A percentile compares a stretch with the other conserved stretches of the same genome.
Conservation (phyloP, 1,140 invertebrate species). For the Hypothenemus hampei region DNA sequence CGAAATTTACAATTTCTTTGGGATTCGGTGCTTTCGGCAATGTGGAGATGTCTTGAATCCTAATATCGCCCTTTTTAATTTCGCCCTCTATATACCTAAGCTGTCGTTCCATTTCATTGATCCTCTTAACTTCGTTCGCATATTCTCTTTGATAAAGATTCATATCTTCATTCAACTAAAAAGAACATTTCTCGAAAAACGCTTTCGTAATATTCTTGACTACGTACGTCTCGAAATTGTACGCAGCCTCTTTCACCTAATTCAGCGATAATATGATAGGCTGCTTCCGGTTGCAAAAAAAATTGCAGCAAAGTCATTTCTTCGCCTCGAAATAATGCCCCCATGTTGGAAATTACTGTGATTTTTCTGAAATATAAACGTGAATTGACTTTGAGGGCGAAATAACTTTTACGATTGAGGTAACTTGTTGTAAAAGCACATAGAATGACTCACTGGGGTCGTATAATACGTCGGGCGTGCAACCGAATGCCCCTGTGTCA, state of each 20-base stretch:
- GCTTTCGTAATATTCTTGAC: not conserved
- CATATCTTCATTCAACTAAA: slow-evolving; percentile 72
- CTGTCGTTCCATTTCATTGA: slow-evolving; percentile 90
- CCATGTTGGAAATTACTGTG: slow-evolving; percentile 17
- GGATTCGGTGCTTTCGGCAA: slow-evolving; percentile 87
- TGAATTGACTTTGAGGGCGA: no score
- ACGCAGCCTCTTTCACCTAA: slow-evolving; percentile 83
- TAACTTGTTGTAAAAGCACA: no score
- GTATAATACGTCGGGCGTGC: no score
- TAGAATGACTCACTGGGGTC: no score
- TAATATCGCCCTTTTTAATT: slow-evolving; percentile 86
- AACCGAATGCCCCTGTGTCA: no score
- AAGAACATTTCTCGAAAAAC: slow-evolving; percentile 17
- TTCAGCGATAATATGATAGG: slow-evolving; percentile 82
- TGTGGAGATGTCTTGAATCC: slow-evolving; percentile 71
- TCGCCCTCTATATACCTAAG: slow-evolving; percentile 91
- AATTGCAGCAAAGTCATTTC: slow-evolving; percentile 83
- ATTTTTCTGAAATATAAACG: no score
- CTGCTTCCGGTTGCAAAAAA: slow-evolving; percentile 85
- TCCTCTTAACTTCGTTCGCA: slow-evolving; percentile 80
- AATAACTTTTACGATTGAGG: no score
- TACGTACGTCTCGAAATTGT: slow-evolving; percentile 82
- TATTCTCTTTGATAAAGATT: slow-evolving; percentile 88
- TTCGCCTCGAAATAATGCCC: slow-evolving; percentile 73
- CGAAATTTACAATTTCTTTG: slow-evolving; percentile 92